These are phyloP conservation scores for Myoxocephalus aenaeus DNA, from an alignment of 2,797 vertebrate genomes.

Conservation along the genomic window DNA sequence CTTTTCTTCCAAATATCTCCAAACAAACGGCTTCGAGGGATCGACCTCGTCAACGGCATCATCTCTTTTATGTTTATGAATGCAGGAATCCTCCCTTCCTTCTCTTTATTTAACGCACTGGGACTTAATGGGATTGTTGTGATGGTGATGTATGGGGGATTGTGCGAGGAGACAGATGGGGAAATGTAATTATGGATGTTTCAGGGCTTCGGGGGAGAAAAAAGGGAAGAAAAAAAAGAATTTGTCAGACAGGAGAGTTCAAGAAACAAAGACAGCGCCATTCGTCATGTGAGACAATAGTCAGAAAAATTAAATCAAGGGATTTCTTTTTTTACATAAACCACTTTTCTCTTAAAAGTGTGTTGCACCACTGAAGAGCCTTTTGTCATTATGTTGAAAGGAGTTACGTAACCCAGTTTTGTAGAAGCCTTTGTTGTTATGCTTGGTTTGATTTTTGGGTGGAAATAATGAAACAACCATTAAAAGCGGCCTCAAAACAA, in stretches of 20 bases:
- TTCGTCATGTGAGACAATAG: constrained; percentile 76
- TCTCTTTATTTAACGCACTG: constrained; percentile 60
- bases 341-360: constrained; percentile 60
- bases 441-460: constrained; percentile 12
- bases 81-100: constrained; percentile 14
- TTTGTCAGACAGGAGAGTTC: constrained; percentile 76
- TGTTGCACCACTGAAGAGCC: constrained; percentile 34
- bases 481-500: background rate
- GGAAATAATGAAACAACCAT: constrained; percentile 21
- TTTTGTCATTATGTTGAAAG: constrained; percentile 45
- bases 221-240: constrained; percentile 46
- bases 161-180: constrained; percentile 76
- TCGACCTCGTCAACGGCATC: constrained; percentile 71
- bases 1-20: constrained; percentile 52
- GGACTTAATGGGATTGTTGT: constrained; percentile 82
- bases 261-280: constrained; percentile 73
- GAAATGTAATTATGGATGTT: constrained; percentile 82
- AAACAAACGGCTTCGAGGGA: constrained; percentile 69
- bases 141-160: constrained; percentile 80
- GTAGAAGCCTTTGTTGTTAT: constrained; percentile 25
- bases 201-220: constrained; percentile 51
- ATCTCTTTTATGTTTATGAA: constrained; percentile 70
- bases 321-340: constrained; percentile 70
- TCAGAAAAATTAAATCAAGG: constrained; percentile 73
- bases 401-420: constrained; percentile 12